Conservation (phyloP, 2,113 vertebrate genomes). For the Rousettus leschenaultii region DNA sequence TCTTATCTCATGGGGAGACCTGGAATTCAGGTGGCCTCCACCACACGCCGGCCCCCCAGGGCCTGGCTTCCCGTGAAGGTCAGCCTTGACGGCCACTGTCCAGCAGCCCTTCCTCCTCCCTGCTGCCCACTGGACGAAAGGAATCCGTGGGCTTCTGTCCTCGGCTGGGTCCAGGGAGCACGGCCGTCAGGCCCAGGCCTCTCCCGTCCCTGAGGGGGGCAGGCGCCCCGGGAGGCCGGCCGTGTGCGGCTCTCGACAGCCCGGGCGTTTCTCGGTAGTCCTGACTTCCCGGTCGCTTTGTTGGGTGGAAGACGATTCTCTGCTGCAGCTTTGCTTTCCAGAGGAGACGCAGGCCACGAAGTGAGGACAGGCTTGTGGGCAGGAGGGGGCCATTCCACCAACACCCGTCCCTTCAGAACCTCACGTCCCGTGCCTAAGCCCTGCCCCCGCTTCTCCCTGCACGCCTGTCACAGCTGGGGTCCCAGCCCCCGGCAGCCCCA, state of each 20-base stretch:
- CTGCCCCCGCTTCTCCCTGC: not conserved
- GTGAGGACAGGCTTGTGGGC: not conserved
- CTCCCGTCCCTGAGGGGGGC: not conserved
- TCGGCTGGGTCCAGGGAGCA: fast-evolving
- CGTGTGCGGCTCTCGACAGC: fast-evolving
- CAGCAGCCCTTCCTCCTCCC: not conserved
- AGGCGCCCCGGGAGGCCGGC: fast-evolving
- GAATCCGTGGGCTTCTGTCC: too few species aligned
- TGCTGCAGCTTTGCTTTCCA: not conserved
- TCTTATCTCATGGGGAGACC: not conserved
- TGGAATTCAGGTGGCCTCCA: not conserved
- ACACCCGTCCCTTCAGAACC: fast-evolving
- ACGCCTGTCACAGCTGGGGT: not conserved
- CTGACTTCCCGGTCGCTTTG: too few species aligned
- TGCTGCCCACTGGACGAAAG: not conserved
- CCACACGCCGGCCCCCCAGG: not conserved
- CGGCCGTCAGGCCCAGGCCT: too few species aligned
- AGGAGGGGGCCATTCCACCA: too few species aligned
- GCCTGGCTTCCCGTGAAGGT: too few species aligned
- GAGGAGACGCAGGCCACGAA: not conserved
- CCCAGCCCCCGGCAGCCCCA: not conserved
- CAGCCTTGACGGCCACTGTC: not conserved
- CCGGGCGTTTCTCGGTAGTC: too few species aligned
- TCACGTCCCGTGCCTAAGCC: too few species aligned
- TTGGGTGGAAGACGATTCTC: too few species aligned